Percentiles rank a stretch among this genome's conserved stretches.
Evolutionary conservation across 2,113 vertebrate species (phyloP).

Genomic region (Cervus canadensis): DNA sequence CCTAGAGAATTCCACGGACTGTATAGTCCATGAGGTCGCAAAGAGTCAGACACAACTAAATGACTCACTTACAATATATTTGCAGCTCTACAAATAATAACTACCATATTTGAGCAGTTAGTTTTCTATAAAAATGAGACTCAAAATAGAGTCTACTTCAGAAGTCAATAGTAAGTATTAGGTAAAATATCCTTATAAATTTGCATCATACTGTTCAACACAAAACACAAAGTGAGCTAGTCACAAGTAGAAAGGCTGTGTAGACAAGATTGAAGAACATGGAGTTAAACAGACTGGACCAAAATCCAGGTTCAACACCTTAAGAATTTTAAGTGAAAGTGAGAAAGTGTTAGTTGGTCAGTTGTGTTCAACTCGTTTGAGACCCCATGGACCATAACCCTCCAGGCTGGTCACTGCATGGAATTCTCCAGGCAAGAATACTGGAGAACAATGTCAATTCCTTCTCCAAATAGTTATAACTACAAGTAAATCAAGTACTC

Average conservation of each 20-base stretch:
- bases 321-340: neutral
- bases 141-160: neutral
- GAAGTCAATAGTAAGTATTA: neutral
- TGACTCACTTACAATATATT: neutral
- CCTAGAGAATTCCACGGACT: neutral
- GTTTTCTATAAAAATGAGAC: neutral
- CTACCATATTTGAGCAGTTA: neutral
- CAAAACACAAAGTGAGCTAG: neutral
- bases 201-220: neutral
- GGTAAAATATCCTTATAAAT: neutral
- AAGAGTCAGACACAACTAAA: neutral
- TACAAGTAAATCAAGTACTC: neutral
- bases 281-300: neutral
- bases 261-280: neutral
- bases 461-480: neutral
- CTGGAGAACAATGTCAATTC: neutral
- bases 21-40: rapidly evolving
- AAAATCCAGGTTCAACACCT: neutral
- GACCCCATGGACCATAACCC: neutral
- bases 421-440: neutral
- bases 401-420: neutral
- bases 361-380: neutral
- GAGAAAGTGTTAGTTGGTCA: neutral
- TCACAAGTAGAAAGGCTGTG: neutral
- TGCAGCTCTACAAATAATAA: neutral